Evolutionary conservation across 1,140 invertebrate genomes (phyloP).

Genomic region (Meloidogyne chitwoodi): DNA sequence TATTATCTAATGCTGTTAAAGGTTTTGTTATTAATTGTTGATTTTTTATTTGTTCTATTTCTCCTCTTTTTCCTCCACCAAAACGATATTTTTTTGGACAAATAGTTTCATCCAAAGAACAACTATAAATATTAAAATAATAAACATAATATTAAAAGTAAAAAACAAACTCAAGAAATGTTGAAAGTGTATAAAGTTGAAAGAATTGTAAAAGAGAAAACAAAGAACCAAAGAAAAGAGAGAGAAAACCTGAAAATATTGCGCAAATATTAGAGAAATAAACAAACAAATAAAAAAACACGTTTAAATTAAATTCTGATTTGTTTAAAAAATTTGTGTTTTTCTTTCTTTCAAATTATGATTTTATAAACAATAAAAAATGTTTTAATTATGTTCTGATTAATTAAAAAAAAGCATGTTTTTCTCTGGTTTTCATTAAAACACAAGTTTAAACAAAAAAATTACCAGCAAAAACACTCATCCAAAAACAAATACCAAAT

Average conservation of each 20-base stretch:
- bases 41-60: neutral
- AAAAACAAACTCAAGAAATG: conserved; percentile 24
- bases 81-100: conserved; percentile 34
- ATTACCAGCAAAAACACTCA: conserved; percentile 49
- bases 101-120: conserved; percentile 45
- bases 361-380: no score
- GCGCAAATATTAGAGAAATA: neutral
- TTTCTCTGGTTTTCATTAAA: no score
- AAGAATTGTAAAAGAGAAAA: conserved; percentile 50
- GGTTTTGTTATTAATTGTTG: neutral
- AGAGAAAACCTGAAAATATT: conserved; percentile 50
- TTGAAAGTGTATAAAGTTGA: conserved; percentile 52
- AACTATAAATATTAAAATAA: conserved; percentile 22
- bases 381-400: neutral
- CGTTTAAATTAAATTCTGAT: neutral
- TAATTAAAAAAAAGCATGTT: neutral
- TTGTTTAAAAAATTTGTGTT: no score
- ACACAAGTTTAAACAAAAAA: neutral
- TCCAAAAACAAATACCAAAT: conserved; percentile 51
- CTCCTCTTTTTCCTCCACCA: neutral
- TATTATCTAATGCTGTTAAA: neutral
- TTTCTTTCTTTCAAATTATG: no score
- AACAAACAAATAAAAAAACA: conserved; percentile 21
- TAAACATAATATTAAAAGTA: neutral
- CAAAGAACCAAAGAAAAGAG: conserved; percentile 38